Percentiles rank a stretch among this genome's conserved stretches.
phyloP scores from a whole-genome alignment of 2,888 invertebrate genomes.

The Spialia ferax region DNA sequence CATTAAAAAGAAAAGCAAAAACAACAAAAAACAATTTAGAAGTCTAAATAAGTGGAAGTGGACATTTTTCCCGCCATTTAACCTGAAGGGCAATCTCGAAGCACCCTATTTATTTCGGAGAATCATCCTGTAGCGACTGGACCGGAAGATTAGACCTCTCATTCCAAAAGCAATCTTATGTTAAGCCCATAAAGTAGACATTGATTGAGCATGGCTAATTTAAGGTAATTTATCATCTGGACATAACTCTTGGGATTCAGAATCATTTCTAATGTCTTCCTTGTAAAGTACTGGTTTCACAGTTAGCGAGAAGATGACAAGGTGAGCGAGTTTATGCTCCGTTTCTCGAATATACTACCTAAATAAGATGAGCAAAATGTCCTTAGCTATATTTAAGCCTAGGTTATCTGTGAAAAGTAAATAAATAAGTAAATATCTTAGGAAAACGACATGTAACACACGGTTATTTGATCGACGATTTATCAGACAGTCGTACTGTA shows the following conservation, averaged over 20 bases:
- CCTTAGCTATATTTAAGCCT: no score
- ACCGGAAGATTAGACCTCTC: neutral
- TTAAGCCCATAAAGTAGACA: neutral
- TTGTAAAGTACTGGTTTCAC: neutral
- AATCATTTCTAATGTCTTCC: constrained; percentile 15
- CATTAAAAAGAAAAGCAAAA: no score
- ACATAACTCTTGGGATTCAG: constrained; percentile 10
- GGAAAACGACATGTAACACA: no score
- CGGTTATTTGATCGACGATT: no score
- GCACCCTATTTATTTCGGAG: neutral
- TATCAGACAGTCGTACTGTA: no score
- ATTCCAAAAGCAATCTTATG: constrained; percentile 12
- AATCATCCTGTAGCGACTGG: constrained; percentile 7
- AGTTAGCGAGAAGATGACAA: neutral
- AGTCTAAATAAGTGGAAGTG: neutral
- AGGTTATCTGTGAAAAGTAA: no score
- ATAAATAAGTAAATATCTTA: no score
- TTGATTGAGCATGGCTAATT: constrained; percentile 7
- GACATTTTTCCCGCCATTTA: constrained; percentile 9
- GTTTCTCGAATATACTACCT: no score
- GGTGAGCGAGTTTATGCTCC: no score
- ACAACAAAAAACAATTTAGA: neutral
- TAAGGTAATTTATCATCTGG: constrained; percentile 19
- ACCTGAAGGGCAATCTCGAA: constrained; percentile 1
- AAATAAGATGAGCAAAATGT: no score